These are phyloP conservation scores for Strix occidentalis DNA, from an alignment of 2,797 vertebrate genomes.

Conservation along the genomic window DNA sequence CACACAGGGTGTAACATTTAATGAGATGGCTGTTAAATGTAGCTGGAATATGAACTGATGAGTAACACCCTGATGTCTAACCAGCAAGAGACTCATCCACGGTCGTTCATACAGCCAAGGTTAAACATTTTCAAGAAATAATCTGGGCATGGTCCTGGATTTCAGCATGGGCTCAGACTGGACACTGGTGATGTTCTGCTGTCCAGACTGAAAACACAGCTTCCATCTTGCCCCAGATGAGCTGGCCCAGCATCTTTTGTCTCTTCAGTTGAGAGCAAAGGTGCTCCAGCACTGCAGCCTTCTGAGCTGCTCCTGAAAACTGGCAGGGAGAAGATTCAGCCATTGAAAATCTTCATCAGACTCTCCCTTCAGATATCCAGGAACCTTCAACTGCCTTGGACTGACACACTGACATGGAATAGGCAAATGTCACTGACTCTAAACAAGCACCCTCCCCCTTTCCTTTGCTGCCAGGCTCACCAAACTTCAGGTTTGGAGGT, in stretches of 20 bases:
- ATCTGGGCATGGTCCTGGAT: background rate
- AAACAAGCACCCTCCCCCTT: background rate
- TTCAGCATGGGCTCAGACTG: background rate
- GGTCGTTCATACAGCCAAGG: constrained; percentile 23
- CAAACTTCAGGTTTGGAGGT: background rate
- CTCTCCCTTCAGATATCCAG: background rate
- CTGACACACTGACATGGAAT: background rate
- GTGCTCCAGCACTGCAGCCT: background rate
- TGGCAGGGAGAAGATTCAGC: background rate
- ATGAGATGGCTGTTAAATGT: constrained; percentile 15
- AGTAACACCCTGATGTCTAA: constrained; percentile 54
- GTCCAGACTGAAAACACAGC: background rate
- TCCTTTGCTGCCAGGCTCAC: background rate
- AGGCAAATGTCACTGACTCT: background rate
- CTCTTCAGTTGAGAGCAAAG: background rate
- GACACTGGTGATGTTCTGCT: background rate
- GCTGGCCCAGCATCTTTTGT: background rate
- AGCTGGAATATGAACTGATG: constrained; percentile 54
- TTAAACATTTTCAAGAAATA: constrained; percentile 28
- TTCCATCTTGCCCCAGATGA: background rate
- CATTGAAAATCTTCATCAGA: background rate
- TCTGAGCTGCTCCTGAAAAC: background rate
- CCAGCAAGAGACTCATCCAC: background rate
- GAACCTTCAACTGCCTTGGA: background rate
- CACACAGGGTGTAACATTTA: background rate